Base-by-base conservation (phyloP, 1,140 invertebrate genomes). In the Drosophila littoralis region DNA sequence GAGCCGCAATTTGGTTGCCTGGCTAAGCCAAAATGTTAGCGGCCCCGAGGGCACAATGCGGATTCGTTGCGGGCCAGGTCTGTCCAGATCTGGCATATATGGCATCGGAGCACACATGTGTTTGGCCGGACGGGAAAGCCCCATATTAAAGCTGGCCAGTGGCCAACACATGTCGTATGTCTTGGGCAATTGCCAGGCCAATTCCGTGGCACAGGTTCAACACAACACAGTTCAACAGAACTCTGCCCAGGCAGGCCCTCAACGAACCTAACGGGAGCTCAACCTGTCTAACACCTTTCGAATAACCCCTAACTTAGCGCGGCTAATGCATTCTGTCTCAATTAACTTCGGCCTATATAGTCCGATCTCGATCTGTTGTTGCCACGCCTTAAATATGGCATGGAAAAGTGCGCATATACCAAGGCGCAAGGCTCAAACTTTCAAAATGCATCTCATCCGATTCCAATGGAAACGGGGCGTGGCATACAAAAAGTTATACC, bases 131-230 rank as follows among this genome's bases (percentile, higher is more conserved):
- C 22, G 68, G 67, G 67, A 70, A 70, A 70, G 67, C 67, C 67
- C 67, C 67, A 63, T 52, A 38, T 63, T 84, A 80, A 84, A 84
- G 81, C 81, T 82, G 60, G 17, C 22, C 46, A 32, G 79, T 69
- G 36, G 69, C 45, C 36, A 50, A 61, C 80, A 83, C 80, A 83
- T 83, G 80, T 79, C 65, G 15, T 10, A 83, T 83, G 80, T 79
- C 65, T 22, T 10, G 15, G 22, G 51, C 51, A 13, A 33, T 52
- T 52, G 32, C 17, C 50, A 45, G 12, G 42, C n/a, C 43, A 7
- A 15, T 28, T 3, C 15, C 38, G 46, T 13, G 15, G 8, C 60
- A 72, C 77, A 79, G 77, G 77, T 79, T 79, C 15, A 58, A 48
- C 32, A 13, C 22, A 22, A 13, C 22, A 22, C 22, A 54, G 9